Evolutionary conservation across 2,113 vertebrate genomes (phyloP).

Genomic region (Vidua macroura): DNA sequence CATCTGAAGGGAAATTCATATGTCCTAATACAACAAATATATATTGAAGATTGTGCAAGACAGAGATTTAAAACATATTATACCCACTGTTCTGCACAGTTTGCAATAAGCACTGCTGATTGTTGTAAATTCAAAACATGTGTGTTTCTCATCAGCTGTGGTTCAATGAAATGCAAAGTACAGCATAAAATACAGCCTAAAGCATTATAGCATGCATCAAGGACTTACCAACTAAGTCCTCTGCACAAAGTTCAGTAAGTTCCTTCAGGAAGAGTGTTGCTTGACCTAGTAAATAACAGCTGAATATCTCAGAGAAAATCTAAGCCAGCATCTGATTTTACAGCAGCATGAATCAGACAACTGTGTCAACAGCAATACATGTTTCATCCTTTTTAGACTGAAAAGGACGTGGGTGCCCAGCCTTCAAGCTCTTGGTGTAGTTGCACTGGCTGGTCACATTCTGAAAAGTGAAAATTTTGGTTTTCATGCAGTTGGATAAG

Average conservation of each 20-base stretch:
- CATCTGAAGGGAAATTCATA: background rate
- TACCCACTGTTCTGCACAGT: background rate
- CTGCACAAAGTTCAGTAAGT: background rate
- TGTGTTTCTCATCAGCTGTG: background rate
- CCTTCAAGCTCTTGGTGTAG: background rate
- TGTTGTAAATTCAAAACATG: background rate
- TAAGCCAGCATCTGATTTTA: background rate
- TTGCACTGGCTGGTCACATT: background rate
- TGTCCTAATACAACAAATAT: background rate
- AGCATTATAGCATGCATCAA: background rate
- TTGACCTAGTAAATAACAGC: background rate
- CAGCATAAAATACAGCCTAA: background rate
- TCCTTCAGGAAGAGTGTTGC: background rate
- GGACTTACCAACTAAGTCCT: background rate
- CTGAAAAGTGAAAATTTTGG: constrained; percentile 4
- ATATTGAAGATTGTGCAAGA: background rate
- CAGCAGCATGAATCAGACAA: background rate
- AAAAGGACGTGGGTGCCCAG: background rate
- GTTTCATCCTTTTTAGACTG: background rate
- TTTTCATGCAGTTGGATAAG: background rate
- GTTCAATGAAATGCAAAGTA: background rate
- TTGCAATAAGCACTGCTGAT: background rate
- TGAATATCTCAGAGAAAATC: background rate
- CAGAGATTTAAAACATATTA: background rate
- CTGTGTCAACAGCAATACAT: background rate